Evolutionary conservation across 2,888 invertebrate genomes (phyloP), one percentile per base, ranked within the genome.

Genomic region (Drepanosiphum platanoidis): DNA sequence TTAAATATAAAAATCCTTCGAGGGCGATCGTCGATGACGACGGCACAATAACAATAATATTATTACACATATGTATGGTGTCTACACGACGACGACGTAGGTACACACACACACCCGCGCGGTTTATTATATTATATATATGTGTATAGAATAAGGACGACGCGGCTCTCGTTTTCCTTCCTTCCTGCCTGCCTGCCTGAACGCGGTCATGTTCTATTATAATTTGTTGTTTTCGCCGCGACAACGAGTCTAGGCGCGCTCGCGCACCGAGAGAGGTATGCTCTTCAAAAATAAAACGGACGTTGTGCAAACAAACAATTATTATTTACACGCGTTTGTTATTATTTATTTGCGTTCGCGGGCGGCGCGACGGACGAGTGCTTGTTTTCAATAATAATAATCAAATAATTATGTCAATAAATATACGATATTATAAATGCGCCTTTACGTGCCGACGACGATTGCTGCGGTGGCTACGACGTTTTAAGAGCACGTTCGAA

Each of bases 281-380:
- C 75, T 75, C 75, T 75, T 77, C 34, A 75, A 34, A n/a, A 52
- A 58, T 46, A 77, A 74, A 72, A 72, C 27, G 52, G 52, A 75
- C 13, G 58, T 77, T 61, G 75, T 61, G 34, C 61, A 77, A 77
- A 77, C 75, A 77, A n/a, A 77, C 75, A 61, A 77, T 77, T 77
- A 71, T 71, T 71, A 77, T 77, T 77, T 77, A 77, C 75, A 77
- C 75, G n/a, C n/a, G 75, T 77, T 77, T 75, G 15, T n/a, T n/a
- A n/a, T n/a, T n/a, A 52, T 52, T 7, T 42, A 18, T 72, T 72
- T 18, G 42, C 9, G 42, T 74, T 61, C 15, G 75, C 42, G 75
- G n/a, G 34, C 46, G 46, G 30, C 34, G n/a, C 75, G 61, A 36
- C 61, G 61, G 30, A 61, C 61, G 61, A 77, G 75, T 77, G 75